Base-by-base conservation (phyloP, 1,140 invertebrate species). In the Sycophaga agraensis region DNA sequence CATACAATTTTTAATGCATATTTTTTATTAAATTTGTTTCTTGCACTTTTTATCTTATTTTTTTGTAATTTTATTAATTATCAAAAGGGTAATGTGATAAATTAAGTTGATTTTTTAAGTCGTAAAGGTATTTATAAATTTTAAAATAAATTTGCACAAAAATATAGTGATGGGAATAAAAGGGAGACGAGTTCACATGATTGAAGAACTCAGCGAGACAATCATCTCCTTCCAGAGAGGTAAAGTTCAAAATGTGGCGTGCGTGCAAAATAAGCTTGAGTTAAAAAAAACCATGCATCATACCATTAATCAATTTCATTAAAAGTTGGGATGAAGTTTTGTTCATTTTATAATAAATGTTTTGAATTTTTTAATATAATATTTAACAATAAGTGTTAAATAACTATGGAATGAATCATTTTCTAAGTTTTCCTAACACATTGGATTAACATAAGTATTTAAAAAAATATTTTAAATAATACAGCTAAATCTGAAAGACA, bases 181-280 rank as follows among this genome's bases (percentile, higher is more conserved):
- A 84, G 95, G 95, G 77, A 87, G 94, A 74, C 86, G 95, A 76
- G 94, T 97, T 80, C 94, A 96, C 85, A 93, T 96, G 90, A 97
- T 97, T 80, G 95, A 97, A 86, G 93, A 96, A 84, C 87, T 97
- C 80, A 96, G 92, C 84, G 93, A 96, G 84, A 97, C 94, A 72
- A 93, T 97, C 82, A 96, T 97, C 85, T 96, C 93, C 77, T 97
- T 97, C 86, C 94, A 97, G 87, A 88, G 94, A 94, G 94, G 93
- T 96, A 91, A 90, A 83, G 56, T 53, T 28, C 17, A 45, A 62
- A 68, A 63, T 64, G 71, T 54, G 70, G 71, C 59, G 67, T 73
- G 71, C 59, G 67, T 73, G 72, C 71, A 73, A 73, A 26, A 65
- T 58, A 69, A 67, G 73, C 75, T 76, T 78, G 70, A 62, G 68